Evolutionary conservation across 1,140 invertebrate genomes (phyloP), one percentile per base, ranked within the genome.

Genomic region (Macrobrachium nipponense): DNA sequence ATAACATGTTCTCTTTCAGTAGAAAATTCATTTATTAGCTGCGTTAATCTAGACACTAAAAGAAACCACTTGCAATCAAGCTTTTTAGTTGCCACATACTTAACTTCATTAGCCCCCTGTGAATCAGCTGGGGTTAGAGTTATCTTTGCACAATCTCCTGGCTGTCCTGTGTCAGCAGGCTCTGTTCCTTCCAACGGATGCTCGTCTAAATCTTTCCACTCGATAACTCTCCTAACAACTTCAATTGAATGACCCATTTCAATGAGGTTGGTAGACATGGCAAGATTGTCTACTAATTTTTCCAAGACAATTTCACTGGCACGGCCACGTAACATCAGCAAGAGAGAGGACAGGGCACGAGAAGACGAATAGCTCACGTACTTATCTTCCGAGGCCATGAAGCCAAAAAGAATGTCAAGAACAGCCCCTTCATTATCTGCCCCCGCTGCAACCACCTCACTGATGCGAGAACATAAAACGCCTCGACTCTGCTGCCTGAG

Each of bases 141-240:
- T 27, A 88, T 87, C 27, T 82, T 79, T 7, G 75, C 68, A 82
- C 86, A 88, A 23, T 82, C 79, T 72, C 83, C 44, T n/a, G 86
- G 81, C 66, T 82, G 82, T 27, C 61, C 80, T 62, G 70, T 76
- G 5, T 91, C 91, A 0, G 91, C 91, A 0, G 91, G 89, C 88
- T 92, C 92, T 36, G 82, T 87, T 58, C 96, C 95, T 90, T 96
- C 96, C 23, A 96, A 90, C 0, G 96, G 95, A 92, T 97, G 96
- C 85, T 95, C 93, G 88, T 95, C 94, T 60, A 95, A 92, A 90
- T 97, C 96, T 90, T 96, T 97, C 94, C 96, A 96, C 90, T 97
- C 96, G 2, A 97, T 95, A 86, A 97, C 95, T 81, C 95, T 93
- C 89, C 96, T 96, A 64, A 97, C 94, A 64, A 97, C 94, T 90